Percentiles rank a stretch among this genome's conserved stretches.
Conservation (phyloP, 1,140 invertebrate species). For the Saccostrea glomerata region DNA sequence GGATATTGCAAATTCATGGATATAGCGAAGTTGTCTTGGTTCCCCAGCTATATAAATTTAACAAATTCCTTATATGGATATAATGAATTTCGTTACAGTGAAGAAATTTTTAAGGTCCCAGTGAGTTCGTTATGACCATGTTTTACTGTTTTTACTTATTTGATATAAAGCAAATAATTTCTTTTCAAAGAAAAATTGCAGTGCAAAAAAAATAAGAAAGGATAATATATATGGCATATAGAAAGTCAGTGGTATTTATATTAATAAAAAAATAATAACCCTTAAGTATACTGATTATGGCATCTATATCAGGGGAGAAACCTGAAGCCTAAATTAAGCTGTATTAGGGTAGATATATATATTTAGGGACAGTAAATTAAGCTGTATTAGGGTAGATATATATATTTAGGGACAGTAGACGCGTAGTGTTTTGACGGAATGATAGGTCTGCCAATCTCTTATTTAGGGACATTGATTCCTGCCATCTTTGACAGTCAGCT, state of each 20-base stretch:
- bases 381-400: conserved; percentile 4
- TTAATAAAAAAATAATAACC: not conserved
- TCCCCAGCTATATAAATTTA: too few species aligned
- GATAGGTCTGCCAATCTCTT: not conserved
- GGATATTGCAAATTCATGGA: too few species aligned
- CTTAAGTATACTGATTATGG: conserved; percentile 1
- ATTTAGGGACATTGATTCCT: not conserved
- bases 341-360: not conserved
- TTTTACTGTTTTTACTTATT: too few species aligned
- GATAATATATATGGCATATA: not conserved
- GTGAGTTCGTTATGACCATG: too few species aligned
- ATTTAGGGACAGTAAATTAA: not conserved
- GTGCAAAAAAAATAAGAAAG: not conserved
- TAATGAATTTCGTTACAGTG: too few species aligned
- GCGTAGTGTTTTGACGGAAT: not conserved
- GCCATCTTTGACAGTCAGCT: not conserved
- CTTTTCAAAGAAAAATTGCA: not conserved
- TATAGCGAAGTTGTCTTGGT: too few species aligned
- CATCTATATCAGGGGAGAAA: not conserved
- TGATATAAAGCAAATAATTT: too few species aligned
- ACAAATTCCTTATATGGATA: too few species aligned
- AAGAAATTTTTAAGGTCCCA: too few species aligned
- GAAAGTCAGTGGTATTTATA: not conserved
- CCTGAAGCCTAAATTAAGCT: conserved; percentile 6
- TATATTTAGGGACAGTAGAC: not conserved